These are phyloP conservation scores for Leptobrachium ailaonicum DNA, from an alignment of 2,113 vertebrate genomes.

Conservation along the genomic window DNA sequence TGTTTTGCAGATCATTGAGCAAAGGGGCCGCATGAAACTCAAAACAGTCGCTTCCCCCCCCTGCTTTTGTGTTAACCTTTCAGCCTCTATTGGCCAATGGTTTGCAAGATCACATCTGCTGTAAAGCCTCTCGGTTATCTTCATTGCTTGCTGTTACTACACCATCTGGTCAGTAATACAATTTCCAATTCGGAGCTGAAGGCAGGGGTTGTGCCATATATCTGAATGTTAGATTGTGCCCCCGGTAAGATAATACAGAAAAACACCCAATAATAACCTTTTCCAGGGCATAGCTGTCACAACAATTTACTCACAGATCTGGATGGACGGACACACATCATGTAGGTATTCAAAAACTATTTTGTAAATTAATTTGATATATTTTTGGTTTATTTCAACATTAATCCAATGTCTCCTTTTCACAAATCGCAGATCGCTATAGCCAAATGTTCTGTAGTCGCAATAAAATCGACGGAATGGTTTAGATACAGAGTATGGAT, in stretches of 20 bases:
- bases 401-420: no score
- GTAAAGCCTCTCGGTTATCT: slow-evolving; percentile 42
- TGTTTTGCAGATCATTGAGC: slow-evolving; percentile 22
- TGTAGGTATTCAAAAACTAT: no score
- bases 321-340: no score
- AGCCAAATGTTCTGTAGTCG: no score
- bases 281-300: not conserved
- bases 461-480: no score
- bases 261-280: no score
- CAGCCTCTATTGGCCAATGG: slow-evolving; percentile 30
- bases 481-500: no score
- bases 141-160: slow-evolving; percentile 38
- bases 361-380: no score
- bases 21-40: slow-evolving; percentile 1
- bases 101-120: slow-evolving; percentile 40
- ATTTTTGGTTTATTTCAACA: no score
- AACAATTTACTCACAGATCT: no score
- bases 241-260: not conserved
- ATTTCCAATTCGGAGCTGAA: slow-evolving; percentile 29
- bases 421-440: no score
- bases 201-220: not conserved
- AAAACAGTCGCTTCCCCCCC: not conserved
- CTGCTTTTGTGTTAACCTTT: slow-evolving; percentile 28
- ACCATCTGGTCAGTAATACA: slow-evolving; percentile 45
- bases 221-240: not conserved